Evolutionary conservation across 2,888 invertebrate genomes (phyloP), one percentile per base, ranked within the genome.

Genomic region (Pimpla rufipes): DNA sequence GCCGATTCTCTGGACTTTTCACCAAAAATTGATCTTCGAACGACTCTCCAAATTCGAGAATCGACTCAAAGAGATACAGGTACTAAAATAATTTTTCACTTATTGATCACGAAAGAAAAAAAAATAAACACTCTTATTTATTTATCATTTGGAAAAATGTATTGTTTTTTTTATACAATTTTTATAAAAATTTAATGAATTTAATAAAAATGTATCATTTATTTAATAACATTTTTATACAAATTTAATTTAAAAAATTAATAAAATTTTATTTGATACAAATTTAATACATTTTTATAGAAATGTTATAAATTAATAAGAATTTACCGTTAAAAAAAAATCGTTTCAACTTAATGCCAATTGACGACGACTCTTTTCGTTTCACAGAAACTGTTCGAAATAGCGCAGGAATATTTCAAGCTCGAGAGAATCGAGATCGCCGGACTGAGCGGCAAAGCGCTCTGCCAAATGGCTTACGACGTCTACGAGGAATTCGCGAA

Each of bases 401-500:
- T 97, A 0, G 96, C 96, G 0, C 94, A 96, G 2, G 98, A 98
- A 91, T 98, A 98, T 92, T 93, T 96, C 59, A 98, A 98, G 91
- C 93, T 98, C 83, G 98, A 99, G 93, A 98, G 97, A 91, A 96
- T 98, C 0, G 97, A 97, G 90, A 95, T 97, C 77, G 96, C 96
- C 55, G 97, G 96, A 0, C 90, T 96, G 7, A 94, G 95, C 79
- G 96, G 96, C 0, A 95, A 95, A 86, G 94, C 93, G 23, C 94
- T 96, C 13, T 95, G 95, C 74, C 91, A 93, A 0, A 95, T 94
- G 81, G 93, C 95, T 1, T 89, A 89, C 11, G 90, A 92, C n/a
- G 92, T 94, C 57, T 90, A 90, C 74, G 93, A 93, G 29, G 89
- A 91, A 13, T 93, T 93, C 70, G 79, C 85, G 0, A 90, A 90